A percentile compares a stretch with the other conserved stretches of the same genome.
Conservation (phyloP, 2,113 vertebrate genomes). For the Urocitellus parryii region DNA sequence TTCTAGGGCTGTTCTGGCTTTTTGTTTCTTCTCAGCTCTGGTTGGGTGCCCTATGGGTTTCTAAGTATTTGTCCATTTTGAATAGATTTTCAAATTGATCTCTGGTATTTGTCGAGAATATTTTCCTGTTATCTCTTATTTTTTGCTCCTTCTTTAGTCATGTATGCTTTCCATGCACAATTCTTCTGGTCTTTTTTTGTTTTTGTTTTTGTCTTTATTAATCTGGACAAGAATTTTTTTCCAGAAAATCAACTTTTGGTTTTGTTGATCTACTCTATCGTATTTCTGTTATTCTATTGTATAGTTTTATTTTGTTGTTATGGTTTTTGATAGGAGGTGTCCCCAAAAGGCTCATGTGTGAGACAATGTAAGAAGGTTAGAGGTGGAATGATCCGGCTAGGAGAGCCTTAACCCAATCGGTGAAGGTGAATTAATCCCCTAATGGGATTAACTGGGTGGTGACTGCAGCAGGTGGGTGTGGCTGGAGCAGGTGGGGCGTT, state of each 20-base stretch:
- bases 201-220: neutral
- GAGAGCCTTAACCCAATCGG: too few species aligned
- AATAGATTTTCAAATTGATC: neutral
- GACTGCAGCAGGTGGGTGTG: too few species aligned
- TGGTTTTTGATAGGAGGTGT: too few species aligned
- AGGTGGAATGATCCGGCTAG: too few species aligned
- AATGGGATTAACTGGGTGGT: too few species aligned
- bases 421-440: too few species aligned
- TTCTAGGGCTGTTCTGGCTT: neutral
- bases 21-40: slow-evolving; percentile 24
- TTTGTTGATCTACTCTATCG: neutral
- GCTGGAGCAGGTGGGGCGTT: too few species aligned
- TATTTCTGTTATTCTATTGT: neutral
- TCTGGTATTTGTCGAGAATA: neutral
- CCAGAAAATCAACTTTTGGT: neutral
- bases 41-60: neutral
- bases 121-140: neutral
- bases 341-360: too few species aligned
- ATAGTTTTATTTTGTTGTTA: neutral
- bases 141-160: neutral
- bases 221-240: neutral
- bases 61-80: neutral
- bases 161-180: neutral
- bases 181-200: neutral
- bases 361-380: too few species aligned